These are phyloP conservation scores for Hylyphantes graminicola DNA, from an alignment of 1,140 invertebrate genomes.

Conservation along the genomic window DNA sequence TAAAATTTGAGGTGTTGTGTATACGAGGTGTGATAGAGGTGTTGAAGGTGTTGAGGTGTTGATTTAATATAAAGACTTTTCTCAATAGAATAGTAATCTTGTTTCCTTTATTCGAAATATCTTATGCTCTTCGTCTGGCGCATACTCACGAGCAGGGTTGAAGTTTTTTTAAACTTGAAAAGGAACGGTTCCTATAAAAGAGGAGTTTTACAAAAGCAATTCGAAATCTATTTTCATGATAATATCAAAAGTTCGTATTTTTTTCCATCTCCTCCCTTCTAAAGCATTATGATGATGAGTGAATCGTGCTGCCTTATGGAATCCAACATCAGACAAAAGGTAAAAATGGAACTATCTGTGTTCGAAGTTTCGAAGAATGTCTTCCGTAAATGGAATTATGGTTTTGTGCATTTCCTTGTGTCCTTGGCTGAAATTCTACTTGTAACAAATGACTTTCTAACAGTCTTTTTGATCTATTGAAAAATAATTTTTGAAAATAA, in stretches of 20 bases:
- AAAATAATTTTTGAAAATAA: too few species aligned
- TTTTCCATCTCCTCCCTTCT: conserved; percentile 7
- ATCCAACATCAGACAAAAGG: not conserved
- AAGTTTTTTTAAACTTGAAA: conserved; percentile 7
- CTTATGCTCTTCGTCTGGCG: too few species aligned
- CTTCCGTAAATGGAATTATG: not conserved
- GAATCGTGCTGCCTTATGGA: not conserved
- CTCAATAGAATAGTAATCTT: too few species aligned
- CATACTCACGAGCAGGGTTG: too few species aligned
- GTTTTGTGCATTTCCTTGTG: not conserved
- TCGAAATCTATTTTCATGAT: conserved; percentile 10
- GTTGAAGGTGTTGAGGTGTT: too few species aligned
- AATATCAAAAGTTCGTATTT: conserved; percentile 2
- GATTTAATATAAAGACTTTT: too few species aligned
- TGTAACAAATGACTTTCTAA: too few species aligned
- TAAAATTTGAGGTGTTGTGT: too few species aligned
- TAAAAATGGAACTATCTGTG: conserved; percentile 1
- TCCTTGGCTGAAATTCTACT: too few species aligned
- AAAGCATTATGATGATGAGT: not conserved
- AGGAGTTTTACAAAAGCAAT: conserved; percentile 10
- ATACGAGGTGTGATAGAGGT: too few species aligned
- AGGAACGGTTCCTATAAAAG: conserved; percentile 2
- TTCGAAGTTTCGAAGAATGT: not conserved
- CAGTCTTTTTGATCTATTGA: too few species aligned
- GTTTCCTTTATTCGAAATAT: too few species aligned